Evolutionary conservation across 2,113 vertebrate species (phyloP).

Genomic region (Antigone vipio): DNA sequence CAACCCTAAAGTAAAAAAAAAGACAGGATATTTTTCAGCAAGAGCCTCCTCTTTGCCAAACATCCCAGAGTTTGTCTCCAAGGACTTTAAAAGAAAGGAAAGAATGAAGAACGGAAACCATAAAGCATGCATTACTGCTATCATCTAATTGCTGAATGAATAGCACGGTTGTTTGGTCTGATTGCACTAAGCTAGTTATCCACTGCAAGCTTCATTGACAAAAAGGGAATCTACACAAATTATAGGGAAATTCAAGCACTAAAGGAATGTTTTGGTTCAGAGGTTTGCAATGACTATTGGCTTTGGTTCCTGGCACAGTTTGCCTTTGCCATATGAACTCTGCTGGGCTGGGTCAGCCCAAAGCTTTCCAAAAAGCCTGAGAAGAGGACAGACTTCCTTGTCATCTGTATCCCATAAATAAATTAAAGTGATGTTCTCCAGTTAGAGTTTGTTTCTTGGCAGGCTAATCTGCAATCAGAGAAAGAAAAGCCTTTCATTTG

Average conservation of each 20-base stretch:
- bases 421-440: constrained; percentile 85
- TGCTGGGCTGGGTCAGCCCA: constrained; percentile 73
- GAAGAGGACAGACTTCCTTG: constrained; percentile 79
- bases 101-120: constrained; percentile 78
- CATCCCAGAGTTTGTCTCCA: constrained; percentile 73
- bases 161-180: constrained; percentile 79
- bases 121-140: constrained; percentile 74
- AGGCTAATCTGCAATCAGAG: constrained; percentile 79
- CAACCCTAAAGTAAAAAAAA: constrained; percentile 41
- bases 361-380: constrained; percentile 75
- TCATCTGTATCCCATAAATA: constrained; percentile 86
- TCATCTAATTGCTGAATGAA: constrained; percentile 82
- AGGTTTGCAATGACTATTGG: constrained; percentile 78
- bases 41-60: constrained; percentile 69
- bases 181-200: constrained; percentile 75
- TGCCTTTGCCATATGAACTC: constrained; percentile 77
- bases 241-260: constrained; percentile 78
- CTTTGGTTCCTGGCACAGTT: constrained; percentile 75
- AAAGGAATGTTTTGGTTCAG: constrained; percentile 81
- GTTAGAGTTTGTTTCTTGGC: constrained; percentile 82
- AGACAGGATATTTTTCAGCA: constrained; percentile 73
- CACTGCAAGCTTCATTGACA: constrained; percentile 79
- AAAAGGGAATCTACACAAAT: constrained; percentile 80
- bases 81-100: constrained; percentile 76
- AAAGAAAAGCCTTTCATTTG: constrained; percentile 81